Percentiles rank a stretch among this genome's conserved stretches.
phyloP scores from a whole-genome alignment of 2,888 invertebrate species.

The Drosophila demipolita region DNA sequence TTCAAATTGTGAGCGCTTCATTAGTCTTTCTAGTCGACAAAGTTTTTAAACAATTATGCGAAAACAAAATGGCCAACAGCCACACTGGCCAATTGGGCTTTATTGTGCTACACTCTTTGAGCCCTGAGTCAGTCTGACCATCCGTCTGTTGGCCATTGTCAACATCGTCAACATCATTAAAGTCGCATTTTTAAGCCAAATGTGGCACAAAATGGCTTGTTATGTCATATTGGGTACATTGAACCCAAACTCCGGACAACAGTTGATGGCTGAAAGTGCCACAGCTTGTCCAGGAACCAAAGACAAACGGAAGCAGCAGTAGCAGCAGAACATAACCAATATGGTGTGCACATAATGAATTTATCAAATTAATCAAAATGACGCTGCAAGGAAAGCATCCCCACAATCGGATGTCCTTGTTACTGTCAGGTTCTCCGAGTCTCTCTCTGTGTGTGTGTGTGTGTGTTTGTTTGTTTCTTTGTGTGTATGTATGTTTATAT shows the following conservation, averaged over 20 bases:
- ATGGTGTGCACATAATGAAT: constrained; percentile 81
- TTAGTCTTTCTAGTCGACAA: constrained; percentile 62
- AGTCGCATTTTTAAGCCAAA: constrained; percentile 76
- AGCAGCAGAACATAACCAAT: constrained; percentile 63
- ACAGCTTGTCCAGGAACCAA: constrained; percentile 53
- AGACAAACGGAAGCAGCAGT: constrained; percentile 17
- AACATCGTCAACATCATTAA: constrained; percentile 66
- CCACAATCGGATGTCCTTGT: constrained; percentile 58
- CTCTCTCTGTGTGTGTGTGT: constrained; percentile 10
- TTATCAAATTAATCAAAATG: constrained; percentile 83
- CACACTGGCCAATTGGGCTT: constrained; percentile 44
- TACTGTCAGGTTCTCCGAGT: constrained; percentile 18
- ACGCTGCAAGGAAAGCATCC: constrained; percentile 48
- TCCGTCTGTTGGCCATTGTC: constrained; percentile 33
- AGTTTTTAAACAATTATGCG: constrained; percentile 69
- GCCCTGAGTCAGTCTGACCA: constrained; percentile 22
- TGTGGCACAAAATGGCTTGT: constrained; percentile 74
- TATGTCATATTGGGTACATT: constrained; percentile 71
- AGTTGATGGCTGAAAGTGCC: constrained; percentile 27
- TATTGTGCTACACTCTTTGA: constrained; percentile 20
- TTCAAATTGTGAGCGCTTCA: constrained; percentile 59
- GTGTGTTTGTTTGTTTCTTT: constrained; percentile 13
- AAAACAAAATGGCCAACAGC: constrained; percentile 55
- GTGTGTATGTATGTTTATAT: constrained; percentile 8
- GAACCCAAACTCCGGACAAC: constrained; percentile 53